Conservation (phyloP, 2,113 vertebrate genomes). For the Opisthocomus hoazin region DNA sequence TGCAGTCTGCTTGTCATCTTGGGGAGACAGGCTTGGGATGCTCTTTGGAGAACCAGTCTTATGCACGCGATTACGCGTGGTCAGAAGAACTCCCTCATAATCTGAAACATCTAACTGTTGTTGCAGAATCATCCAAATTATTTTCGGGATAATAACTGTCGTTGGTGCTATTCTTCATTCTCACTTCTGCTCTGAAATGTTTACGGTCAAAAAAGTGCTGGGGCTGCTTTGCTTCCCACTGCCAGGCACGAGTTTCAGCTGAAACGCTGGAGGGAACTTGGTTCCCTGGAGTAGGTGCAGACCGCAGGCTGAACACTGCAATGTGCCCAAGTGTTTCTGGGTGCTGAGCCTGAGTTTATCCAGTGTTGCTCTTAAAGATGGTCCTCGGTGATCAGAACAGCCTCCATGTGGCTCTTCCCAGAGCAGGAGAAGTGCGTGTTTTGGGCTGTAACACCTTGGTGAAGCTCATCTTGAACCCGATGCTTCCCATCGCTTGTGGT, state of each 20-base stretch:
- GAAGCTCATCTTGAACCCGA: background rate
- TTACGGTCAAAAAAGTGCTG: background rate
- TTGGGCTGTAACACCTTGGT: background rate
- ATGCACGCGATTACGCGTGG: background rate
- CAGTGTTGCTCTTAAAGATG: background rate
- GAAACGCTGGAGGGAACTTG: background rate
- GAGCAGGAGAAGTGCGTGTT: background rate
- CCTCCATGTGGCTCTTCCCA: background rate
- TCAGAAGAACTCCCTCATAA: background rate
- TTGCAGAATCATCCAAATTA: background rate
- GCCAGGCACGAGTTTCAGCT: background rate
- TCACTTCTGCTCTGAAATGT: background rate
- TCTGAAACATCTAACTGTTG: background rate
- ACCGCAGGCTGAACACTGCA: fast-evolving
- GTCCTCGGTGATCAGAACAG: background rate
- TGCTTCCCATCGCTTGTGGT: background rate
- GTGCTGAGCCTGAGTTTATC: background rate
- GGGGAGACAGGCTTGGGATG: background rate
- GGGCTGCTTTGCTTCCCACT: background rate
- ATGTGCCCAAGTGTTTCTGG: background rate
- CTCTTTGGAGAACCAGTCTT: background rate
- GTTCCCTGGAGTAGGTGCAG: background rate
- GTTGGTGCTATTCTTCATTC: background rate
- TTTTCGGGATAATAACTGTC: background rate
- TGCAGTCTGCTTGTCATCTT: background rate